phyloP scores from a whole-genome alignment of 1,140 invertebrate species.

The Papilio aristodemus region DNA sequence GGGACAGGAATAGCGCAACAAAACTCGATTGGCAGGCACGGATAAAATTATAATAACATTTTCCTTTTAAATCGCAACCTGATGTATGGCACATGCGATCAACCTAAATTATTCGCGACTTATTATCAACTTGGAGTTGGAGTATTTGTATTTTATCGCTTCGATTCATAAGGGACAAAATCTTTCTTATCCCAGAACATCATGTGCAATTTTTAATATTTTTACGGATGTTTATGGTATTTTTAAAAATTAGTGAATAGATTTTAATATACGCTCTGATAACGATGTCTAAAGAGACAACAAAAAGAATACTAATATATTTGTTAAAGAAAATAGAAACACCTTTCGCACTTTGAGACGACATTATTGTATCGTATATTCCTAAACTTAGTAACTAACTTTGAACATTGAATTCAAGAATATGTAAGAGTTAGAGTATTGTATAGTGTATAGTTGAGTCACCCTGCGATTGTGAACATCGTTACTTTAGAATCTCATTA shows the following conservation, averaged over 20 bases:
- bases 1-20: slow-evolving; percentile 27
- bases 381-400: slow-evolving; percentile 17
- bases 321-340: slow-evolving; percentile 31
- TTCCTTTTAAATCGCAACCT: not conserved
- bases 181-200: too few relatives aligned
- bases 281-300: too few relatives aligned
- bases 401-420: slow-evolving; percentile 11
- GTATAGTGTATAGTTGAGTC: too few relatives aligned
- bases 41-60: not conserved
- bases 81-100: not conserved
- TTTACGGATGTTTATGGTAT: too few relatives aligned
- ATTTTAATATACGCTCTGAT: too few relatives aligned
- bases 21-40: slow-evolving; percentile 27
- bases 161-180: not conserved
- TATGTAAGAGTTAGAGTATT: slow-evolving; percentile 7
- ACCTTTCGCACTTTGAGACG: slow-evolving; percentile 20
- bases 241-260: too few relatives aligned
- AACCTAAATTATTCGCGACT: too few relatives aligned
- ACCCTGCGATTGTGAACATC: too few relatives aligned
- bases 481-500: too few relatives aligned
- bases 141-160: too few relatives aligned
- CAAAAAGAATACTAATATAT: slow-evolving; percentile 26
- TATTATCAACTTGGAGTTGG: too few relatives aligned
- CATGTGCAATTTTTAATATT: too few relatives aligned
- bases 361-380: slow-evolving; percentile 24